Evolutionary conservation across 1,140 invertebrate species (phyloP).

Genomic region (Lepidurus arcticus): DNA sequence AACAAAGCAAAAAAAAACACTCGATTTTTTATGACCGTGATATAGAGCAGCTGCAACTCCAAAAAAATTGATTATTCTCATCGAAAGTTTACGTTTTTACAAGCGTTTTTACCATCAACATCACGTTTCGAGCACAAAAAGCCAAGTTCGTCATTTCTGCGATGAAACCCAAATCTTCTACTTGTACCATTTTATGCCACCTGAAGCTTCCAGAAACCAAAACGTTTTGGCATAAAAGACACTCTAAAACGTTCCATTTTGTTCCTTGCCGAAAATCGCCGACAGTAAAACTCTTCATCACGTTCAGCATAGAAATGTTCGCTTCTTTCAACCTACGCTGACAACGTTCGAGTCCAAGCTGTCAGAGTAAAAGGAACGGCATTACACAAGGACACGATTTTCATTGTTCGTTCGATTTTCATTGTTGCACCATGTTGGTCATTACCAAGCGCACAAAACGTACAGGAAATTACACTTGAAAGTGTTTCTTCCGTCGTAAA

Average conservation of each 20-base stretch:
- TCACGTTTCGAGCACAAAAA: too few species aligned
- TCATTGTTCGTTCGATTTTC: conserved; percentile 2
- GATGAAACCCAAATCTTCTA: too few species aligned
- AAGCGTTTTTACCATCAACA: too few species aligned
- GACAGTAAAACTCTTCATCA: neutral
- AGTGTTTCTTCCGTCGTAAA: neutral
- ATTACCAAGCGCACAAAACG: neutral
- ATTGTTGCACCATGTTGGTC: neutral
- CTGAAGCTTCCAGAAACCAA: too few species aligned
- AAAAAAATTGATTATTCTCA: too few species aligned
- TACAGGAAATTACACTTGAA: neutral
- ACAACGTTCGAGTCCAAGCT: neutral
- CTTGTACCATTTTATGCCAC: too few species aligned
- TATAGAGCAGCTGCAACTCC: too few species aligned
- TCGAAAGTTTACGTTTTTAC: too few species aligned
- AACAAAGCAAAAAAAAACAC: too few species aligned
- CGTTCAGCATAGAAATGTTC: neutral
- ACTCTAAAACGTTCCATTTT: neutral
- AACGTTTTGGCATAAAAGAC: too few species aligned
- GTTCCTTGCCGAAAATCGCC: neutral
- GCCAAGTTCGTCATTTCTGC: too few species aligned
- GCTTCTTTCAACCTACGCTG: neutral
- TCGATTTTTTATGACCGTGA: too few species aligned
- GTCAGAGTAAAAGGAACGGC: neutral
- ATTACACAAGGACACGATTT: neutral